Base-by-base conservation (phyloP, 1,140 invertebrate genomes). In the Delia radicum region DNA sequence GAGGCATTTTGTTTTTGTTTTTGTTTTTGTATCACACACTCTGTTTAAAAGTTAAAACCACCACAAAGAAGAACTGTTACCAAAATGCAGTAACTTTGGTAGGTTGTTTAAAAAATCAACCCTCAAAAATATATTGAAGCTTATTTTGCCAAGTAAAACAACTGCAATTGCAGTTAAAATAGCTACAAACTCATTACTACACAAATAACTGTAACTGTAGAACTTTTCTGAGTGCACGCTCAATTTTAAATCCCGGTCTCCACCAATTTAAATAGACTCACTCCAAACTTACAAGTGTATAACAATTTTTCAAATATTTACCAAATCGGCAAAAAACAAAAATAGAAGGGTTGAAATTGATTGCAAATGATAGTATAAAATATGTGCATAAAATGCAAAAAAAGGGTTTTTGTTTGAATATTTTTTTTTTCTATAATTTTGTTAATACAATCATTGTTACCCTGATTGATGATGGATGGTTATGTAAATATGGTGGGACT, bases 271-370 rank as follows among this genome's bases (percentile, higher is more conserved):
- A 18, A 6, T 21, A 15, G 65, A 33, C 18, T 33, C 29, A 33
- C 24, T 33, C 65, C 29, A 33, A 69, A 31, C 21, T 69, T 69
- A 69, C 31, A 69, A 69, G 65, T 69, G 65, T 69, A 69, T 69
- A 69, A 69, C 65, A 33, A 69, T 69, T 69, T 69, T 69, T 69
- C 65, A 69, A 69, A 69, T 69, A 69, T 37, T 69, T 69, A 69
- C n/a, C 24, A 55, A 69, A 69, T 29, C n/a, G n/a, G n/a, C n/a
- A n/a, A n/a, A n/a, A n/a, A 33, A 18, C 29, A 37, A 55, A 55
- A 18, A 55, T 33, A 69, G 37, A 69, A 69, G 65, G 65, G 65
- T 69, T 69, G 65, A 69, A 69, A 69, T 69, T 69, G 65, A 69
- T 69, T 69, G 65, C 65, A 69, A 69, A 69, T 69, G 65, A 69